Evolutionary conservation across 37 sponge, comb jelly and placozoan genomes (phyloP).

Genomic region (Lycopodina hypogea): DNA sequence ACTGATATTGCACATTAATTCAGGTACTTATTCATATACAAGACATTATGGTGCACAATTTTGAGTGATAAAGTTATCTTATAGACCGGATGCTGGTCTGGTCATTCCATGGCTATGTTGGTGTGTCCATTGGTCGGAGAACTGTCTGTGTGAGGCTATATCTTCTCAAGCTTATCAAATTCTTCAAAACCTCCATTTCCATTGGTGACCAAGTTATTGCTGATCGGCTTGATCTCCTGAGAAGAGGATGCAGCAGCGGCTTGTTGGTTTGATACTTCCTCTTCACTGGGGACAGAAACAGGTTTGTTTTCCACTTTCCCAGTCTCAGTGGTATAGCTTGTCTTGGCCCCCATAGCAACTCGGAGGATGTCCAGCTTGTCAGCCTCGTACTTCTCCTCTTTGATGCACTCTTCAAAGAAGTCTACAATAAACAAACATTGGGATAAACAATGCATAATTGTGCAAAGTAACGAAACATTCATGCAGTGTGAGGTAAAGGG

Average conservation of each 20-base stretch:
- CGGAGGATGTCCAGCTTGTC: conserved; percentile 86
- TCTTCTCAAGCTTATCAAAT: background rate
- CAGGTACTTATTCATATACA: too few relatives aligned
- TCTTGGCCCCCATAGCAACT: conserved; percentile 79
- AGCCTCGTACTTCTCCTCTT: conserved; percentile 86
- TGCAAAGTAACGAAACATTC: background rate
- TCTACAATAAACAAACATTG: conserved; percentile 28
- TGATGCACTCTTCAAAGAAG: conserved; percentile 94
- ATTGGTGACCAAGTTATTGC: background rate
- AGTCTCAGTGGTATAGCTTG: conserved; percentile 2
- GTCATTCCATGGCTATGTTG: too few relatives aligned
- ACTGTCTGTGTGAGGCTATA: too few relatives aligned
- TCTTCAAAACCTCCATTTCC: background rate
- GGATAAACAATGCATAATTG: too few relatives aligned
- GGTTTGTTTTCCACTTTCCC: background rate
- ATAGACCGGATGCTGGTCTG: too few relatives aligned
- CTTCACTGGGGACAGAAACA: background rate
- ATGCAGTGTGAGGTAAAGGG: background rate
- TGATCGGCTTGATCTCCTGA: background rate
- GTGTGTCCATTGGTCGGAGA: background rate
- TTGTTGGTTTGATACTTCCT: background rate
- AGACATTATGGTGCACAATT: too few relatives aligned
- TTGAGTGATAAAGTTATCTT: too few relatives aligned
- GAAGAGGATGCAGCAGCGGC: background rate
- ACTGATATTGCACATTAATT: too few relatives aligned